phyloP scores from a whole-genome alignment of 2,797 vertebrate genomes.

The Sciurus carolinensis region DNA sequence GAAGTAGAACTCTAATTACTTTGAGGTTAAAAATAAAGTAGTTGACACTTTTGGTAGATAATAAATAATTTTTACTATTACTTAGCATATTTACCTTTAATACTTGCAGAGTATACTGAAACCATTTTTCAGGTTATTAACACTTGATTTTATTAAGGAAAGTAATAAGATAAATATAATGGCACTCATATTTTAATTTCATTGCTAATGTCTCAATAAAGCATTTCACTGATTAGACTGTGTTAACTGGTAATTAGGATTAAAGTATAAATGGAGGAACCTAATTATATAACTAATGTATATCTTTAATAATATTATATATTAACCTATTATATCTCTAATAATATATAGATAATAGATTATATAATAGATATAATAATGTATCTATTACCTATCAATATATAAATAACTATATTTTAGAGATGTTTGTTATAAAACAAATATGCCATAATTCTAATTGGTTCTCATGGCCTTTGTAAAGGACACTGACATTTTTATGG shows the following conservation, averaged over 20 bases:
- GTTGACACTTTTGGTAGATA: constrained; percentile 32
- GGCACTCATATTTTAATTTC: constrained; percentile 54
- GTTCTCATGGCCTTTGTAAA: constrained; percentile 52
- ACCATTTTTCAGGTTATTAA: not conserved
- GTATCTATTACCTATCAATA: too few species aligned
- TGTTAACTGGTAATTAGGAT: constrained; percentile 49
- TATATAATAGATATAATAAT: too few species aligned
- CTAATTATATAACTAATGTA: too few species aligned
- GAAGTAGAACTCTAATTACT: constrained; percentile 63
- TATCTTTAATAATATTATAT: too few species aligned
- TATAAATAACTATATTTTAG: not conserved
- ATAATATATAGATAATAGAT: too few species aligned
- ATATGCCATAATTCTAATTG: not conserved
- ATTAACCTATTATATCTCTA: too few species aligned
- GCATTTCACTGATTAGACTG: constrained; percentile 46
- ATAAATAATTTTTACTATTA: constrained; percentile 48
- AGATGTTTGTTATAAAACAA: constrained; percentile 62
- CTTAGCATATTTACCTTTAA: constrained; percentile 56
- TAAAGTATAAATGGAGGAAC: too few species aligned
- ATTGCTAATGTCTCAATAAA: constrained; percentile 63
- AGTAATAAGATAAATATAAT: constrained; percentile 51
- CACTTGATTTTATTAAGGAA: constrained; percentile 63
- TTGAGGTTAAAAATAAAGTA: constrained; percentile 61
- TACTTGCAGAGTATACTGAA: not conserved
- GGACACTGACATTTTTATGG: not conserved